phyloP scores from a whole-genome alignment of 1,140 invertebrate species.

The Drosophila willistoni region DNA sequence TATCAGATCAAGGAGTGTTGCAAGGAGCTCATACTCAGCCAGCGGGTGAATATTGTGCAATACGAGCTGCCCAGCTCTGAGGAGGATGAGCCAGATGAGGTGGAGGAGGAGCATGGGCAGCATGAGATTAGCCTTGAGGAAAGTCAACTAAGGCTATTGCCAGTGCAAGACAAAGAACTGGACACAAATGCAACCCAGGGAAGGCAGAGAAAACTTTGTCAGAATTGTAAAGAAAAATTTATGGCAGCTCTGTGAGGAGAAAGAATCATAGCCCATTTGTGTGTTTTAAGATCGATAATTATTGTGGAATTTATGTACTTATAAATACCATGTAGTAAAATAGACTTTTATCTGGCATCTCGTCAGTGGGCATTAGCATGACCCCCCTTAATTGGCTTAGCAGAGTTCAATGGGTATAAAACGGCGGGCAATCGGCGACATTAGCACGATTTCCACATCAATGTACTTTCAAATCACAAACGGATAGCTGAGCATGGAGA shows the following conservation, averaged over 20 bases:
- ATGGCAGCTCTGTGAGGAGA: slow-evolving; percentile 33
- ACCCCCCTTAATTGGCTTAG: slow-evolving; percentile 60
- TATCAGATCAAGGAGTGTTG: slow-evolving; percentile 68
- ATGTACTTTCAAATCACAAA: slow-evolving; percentile 27
- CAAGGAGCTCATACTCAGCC: slow-evolving; percentile 57
- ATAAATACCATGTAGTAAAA: background rate
- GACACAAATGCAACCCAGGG: background rate
- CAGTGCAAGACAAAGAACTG: background rate
- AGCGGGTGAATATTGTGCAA: slow-evolving; percentile 52
- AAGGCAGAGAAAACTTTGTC: slow-evolving; percentile 41
- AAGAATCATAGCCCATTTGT: background rate
- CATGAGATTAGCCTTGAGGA: background rate
- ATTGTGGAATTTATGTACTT: too few species aligned
- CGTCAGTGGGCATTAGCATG: slow-evolving; percentile 14
- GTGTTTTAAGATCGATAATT: background rate
- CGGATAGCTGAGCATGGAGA: slow-evolving; percentile 58
- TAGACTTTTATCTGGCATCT: slow-evolving; percentile 53
- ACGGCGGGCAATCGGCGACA: background rate
- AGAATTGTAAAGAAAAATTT: slow-evolving; percentile 56
- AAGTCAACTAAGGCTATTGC: background rate
- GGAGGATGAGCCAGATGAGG: slow-evolving; percentile 27
- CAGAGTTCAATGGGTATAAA: slow-evolving; percentile 44
- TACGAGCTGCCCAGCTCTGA: slow-evolving; percentile 65
- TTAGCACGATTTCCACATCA: slow-evolving; percentile 22
- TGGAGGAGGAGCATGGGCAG: too few species aligned